Conservation (phyloP, 53 echinoderm and acorn worm genomes). For the Paracentrotus lividus region DNA sequence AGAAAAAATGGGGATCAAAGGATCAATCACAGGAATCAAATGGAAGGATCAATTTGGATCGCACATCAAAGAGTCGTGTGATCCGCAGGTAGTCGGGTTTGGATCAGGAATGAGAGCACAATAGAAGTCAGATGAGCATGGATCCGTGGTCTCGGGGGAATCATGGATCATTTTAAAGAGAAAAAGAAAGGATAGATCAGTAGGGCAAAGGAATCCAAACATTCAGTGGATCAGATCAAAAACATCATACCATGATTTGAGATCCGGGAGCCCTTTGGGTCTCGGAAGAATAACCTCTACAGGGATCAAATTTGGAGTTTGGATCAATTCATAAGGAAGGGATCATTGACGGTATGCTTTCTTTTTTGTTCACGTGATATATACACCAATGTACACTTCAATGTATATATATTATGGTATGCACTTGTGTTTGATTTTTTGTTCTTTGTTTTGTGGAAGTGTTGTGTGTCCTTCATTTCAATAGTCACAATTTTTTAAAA, state of each 20-base stretch:
- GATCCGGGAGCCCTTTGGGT: neutral
- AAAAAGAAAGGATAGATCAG: slow-evolving; percentile 9
- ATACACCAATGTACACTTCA: neutral
- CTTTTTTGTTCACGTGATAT: neutral
- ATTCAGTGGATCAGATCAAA: slow-evolving; percentile 24
- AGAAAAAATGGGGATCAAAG: no score
- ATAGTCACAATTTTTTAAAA: slow-evolving; percentile 31
- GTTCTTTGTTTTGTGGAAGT: neutral
- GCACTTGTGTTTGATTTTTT: slow-evolving; percentile 2
- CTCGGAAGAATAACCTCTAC: neutral
- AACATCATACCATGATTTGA: slow-evolving; percentile 18
- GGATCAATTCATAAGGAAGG: slow-evolving; percentile 24
- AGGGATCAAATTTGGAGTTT: slow-evolving; percentile 19
- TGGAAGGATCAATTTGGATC: slow-evolving; percentile 27
- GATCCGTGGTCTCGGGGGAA: slow-evolving; percentile 1
- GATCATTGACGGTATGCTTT: slow-evolving; percentile 62
- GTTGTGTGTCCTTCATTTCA: slow-evolving; percentile 8
- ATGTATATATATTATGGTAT: slow-evolving; percentile 25
- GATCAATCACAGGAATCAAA: neutral
- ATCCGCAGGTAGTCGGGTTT: slow-evolving; percentile 6
- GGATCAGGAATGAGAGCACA: slow-evolving; percentile 11
- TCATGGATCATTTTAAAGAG: slow-evolving; percentile 8
- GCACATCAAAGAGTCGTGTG: slow-evolving; percentile 7
- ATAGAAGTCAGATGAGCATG: slow-evolving; percentile 40
- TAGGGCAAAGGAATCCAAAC: neutral